These are phyloP conservation scores for Himantopus leucocephalus DNA, from an alignment of 2,113 vertebrate genomes.

Conservation along the genomic window DNA sequence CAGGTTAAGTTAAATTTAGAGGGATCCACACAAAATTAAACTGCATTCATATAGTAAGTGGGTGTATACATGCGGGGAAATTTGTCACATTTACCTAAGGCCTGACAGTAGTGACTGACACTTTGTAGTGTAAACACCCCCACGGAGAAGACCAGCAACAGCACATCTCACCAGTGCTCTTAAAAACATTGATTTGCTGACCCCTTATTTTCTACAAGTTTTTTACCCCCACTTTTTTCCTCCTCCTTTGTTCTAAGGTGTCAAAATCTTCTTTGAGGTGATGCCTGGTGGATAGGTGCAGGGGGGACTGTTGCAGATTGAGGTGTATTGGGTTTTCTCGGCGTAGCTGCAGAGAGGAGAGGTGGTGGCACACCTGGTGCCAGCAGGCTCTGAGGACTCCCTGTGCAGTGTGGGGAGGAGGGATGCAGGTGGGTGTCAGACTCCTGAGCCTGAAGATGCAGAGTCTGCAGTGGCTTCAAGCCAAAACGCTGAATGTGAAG, in stretches of 20 bases:
- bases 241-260: neutral
- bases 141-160: neutral
- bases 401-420: too few species aligned
- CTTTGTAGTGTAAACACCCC: neutral
- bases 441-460: neutral
- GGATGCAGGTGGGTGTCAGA: neutral
- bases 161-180: neutral
- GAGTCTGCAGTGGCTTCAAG: neutral
- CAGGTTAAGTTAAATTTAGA: neutral
- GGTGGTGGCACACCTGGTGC: accelerated
- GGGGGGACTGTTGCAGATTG: neutral
- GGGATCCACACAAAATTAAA: neutral
- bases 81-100: neutral
- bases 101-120: neutral
- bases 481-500: neutral
- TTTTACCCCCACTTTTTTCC: neutral
- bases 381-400: neutral
- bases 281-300: neutral
- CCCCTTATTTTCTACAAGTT: neutral
- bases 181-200: neutral
- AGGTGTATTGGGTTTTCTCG: neutral
- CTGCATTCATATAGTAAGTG: neutral
- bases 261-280: neutral
- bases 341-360: neutral
- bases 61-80: neutral